Evolutionary conservation across 2,888 invertebrate genomes (phyloP), one percentile per base, ranked within the genome.

Genomic region (Lasioglossum morio): DNA sequence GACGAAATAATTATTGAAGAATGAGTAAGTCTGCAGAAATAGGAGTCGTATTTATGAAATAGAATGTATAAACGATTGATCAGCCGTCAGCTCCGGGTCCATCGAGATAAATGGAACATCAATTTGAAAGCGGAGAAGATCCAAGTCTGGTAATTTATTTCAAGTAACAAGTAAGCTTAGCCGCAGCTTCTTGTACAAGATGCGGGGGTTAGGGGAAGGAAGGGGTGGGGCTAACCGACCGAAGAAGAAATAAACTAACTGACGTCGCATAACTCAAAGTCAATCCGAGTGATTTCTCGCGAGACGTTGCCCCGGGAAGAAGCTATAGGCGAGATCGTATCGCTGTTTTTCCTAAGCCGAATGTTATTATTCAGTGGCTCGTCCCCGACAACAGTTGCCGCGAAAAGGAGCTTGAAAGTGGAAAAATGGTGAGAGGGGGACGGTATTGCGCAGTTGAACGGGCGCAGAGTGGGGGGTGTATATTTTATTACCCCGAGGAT

Each of bases 401-500:
- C 75, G 83, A 76, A 79, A 79, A 78, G 57, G 46, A 72, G 53
- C 16, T 60, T 81, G 57, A 34, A 81, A 30, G 40, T 73, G 40
- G 82, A n/a, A 53, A 57, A 60, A 53, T 48, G 37, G 23, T 48
- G 46, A 19, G 34, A 23, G 37, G 72, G 72, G 27, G n/a, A 37
- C 57, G 34, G 48, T 14, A 81, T 12, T 4, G 75, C 27, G 5
- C 73, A 60, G 63, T 60, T 57, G 72, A 69, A 72, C 57, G 80
- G 53, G 60, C 1, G 27, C 19, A 7, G 53, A 0, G 10, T 2
- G 8, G 70, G 77, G 57, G 63, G 46, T 30, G 72, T 81, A 66
- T 83, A 81, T 86, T 89, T 90, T 90, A 90, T 90, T 90, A 90
- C 83, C 74, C 63, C 75, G 83, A 83, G 82, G 83, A 90, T 88